phyloP scores from a whole-genome alignment of 1,140 invertebrate genomes.

The fruit fly (Drosophila melanogaster) region Release_6_plus_ISO1_MT NT_033777.3:11986501-11987000 shows the following conservation, averaged over 20 bases:
- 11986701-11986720: constrained; percentile 85
- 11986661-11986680: constrained; percentile 84
- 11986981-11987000: constrained; percentile 85
- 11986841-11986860: constrained; percentile 65
- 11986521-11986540: constrained; percentile 89
- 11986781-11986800: background rate
- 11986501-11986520: constrained; percentile 87
- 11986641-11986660: constrained; percentile 85
- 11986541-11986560: constrained; percentile 86
- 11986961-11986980: constrained; percentile 86
- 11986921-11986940: constrained; percentile 84
- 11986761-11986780: constrained; percentile 65
- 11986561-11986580: constrained; percentile 86
- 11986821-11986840: constrained; percentile 64
- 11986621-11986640: constrained; percentile 87
- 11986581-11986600: constrained; percentile 84
- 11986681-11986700: constrained; percentile 85
- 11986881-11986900: constrained; percentile 87
- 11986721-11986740: constrained; percentile 80
- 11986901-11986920: constrained; percentile 79
- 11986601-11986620: constrained; percentile 77
- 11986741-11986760: constrained; percentile 62
- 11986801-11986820: background rate
- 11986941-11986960: constrained; percentile 85
- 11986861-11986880: constrained; percentile 86